A percentile compares a stretch with the other conserved stretches of the same genome.
Evolutionary conservation across 1,140 invertebrate genomes (phyloP).

Genomic region (Dermatophagoides farinae): DNA sequence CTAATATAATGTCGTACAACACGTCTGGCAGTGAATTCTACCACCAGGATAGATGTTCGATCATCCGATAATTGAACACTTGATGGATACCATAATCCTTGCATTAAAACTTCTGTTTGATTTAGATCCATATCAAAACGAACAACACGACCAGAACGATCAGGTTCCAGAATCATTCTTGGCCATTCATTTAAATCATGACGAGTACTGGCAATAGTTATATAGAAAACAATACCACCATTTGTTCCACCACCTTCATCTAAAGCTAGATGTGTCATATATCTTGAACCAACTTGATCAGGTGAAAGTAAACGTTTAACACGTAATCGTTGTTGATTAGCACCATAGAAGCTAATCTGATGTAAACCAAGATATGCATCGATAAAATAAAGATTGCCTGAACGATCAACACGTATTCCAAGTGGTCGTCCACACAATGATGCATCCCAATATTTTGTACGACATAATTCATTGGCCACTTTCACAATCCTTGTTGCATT

Average conservation of each 20-base stretch:
- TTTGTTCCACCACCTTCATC: constrained; percentile 8
- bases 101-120: background rate
- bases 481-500: constrained; percentile 14
- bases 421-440: constrained; percentile 55
- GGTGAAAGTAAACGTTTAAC: background rate
- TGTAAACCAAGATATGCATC: constrained; percentile 51
- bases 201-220: constrained; percentile 10
- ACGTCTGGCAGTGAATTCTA: constrained; percentile 29
- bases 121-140: constrained; percentile 9
- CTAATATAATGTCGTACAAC: constrained; percentile 46
- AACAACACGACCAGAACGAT: constrained; percentile 8
- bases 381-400: constrained; percentile 44
- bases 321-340: background rate
- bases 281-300: background rate
- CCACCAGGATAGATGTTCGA: constrained; percentile 47
- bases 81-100: constrained; percentile 8
- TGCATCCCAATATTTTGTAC: constrained; percentile 5
- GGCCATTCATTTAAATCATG: constrained; percentile 1
- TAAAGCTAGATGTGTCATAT: constrained; percentile 4
- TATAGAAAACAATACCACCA: constrained; percentile 11
- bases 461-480: constrained; percentile 1
- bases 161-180: background rate
- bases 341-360: background rate
- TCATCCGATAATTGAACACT: constrained; percentile 43
- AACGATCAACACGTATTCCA: constrained; percentile 48